Evolutionary conservation across 2,797 vertebrate genomes (phyloP), one percentile per base, ranked within the genome.

Genomic region (Oryzias sinensis): DNA sequence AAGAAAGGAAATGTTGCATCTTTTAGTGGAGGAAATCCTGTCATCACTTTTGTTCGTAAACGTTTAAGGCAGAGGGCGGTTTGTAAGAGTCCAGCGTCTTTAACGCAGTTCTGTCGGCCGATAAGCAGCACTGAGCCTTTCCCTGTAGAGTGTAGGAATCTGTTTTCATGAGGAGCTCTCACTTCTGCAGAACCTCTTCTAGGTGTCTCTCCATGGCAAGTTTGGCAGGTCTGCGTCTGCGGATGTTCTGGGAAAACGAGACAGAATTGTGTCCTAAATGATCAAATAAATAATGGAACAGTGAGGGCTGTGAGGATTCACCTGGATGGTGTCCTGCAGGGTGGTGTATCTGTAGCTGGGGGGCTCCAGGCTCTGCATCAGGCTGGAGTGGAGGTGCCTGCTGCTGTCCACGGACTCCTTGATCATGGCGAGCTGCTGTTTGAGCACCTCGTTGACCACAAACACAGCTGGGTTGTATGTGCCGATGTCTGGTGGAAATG

Each of bases 261-360:
- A 4, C 46, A 37, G 33, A 13, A 16, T 5, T 14, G 20, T 27
- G 25, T 17, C 11, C 18, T 7, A 14, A 37, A 20, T 16, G 3
- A 22, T 29, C 7, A 17, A 2, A 5, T 37, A 41, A 56, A 15
- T 4, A 27, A 14, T 27, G 6, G 27, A 13, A 25, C 24, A 44
- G 42, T 15, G 48, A 24, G 47, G 25, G 41, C 6, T n/a, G 43
- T 6, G 3, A 6, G 43, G 15, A 5, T 0, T 70, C 84, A 95
- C 96, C 94, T 94, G 83, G 50, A 90, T 91, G 43, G 93, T 86
- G 37, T 95, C 94, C 69, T 95, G 89, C 77, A 99, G 84, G 0
- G 89, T 95, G 13, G 94, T 95, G 86, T 98, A 99, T 72, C 80
- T 91, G 88, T 95, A 95, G 5, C 78, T 43, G 1, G 95, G 92